These are phyloP conservation scores for Ahaetulla prasina DNA, from an alignment of 2,113 vertebrate genomes.

Conservation along the genomic window DNA sequence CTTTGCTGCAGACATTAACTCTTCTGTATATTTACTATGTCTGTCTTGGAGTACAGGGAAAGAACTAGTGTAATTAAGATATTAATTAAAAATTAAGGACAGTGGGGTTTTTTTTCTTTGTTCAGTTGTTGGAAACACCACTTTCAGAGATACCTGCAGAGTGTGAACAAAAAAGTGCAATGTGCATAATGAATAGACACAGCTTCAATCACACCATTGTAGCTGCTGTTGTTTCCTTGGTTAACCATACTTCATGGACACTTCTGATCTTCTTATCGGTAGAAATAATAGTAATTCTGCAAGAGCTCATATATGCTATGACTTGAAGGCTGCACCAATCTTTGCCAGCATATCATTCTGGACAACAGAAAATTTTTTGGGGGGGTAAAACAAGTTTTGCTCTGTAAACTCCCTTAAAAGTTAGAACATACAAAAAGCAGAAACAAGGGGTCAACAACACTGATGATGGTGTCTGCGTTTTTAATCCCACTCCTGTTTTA, in stretches of 20 bases:
- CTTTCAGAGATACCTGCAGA: not conserved
- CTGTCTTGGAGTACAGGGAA: not conserved
- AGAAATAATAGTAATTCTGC: no score
- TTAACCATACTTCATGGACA: not conserved
- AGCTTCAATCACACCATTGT: not conserved
- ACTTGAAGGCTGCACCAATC: no score
- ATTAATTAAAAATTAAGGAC: not conserved
- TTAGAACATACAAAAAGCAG: no score
- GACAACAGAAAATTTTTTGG: no score
- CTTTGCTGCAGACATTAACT: not conserved
- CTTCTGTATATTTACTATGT: conserved; percentile 5
- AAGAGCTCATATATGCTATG: no score
- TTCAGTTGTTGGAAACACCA: not conserved
- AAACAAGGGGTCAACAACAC: no score
- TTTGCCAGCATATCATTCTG: no score
- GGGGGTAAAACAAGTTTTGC: no score
- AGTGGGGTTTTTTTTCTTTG: not conserved
- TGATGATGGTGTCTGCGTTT: no score
- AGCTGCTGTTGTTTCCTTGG: not conserved
- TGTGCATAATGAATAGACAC: not conserved
- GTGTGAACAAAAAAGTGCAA: not conserved
- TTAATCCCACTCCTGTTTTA: no score
- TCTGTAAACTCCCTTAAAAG: no score
- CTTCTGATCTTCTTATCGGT: not conserved
- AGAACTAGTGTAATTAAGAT: not conserved